These are phyloP conservation scores for Xylota segnis DNA, from an alignment of 2,888 invertebrate genomes.

Conservation along the genomic window DNA sequence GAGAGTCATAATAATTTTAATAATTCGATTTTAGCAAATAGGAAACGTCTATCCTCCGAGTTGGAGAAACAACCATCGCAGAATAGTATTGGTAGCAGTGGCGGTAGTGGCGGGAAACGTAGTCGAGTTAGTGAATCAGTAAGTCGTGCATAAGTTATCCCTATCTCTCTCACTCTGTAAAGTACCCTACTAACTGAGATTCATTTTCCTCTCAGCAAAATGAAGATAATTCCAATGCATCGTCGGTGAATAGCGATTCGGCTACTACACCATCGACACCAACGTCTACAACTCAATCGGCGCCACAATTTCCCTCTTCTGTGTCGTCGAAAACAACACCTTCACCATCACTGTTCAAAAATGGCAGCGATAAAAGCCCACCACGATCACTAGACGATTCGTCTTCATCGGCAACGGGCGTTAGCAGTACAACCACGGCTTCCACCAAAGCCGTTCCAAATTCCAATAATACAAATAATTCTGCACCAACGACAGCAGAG, in stretches of 20 bases:
- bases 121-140: slow-evolving; percentile 83
- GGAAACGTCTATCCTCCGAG: slow-evolving; percentile 83
- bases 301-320: slow-evolving; percentile 54
- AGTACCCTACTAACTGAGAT: background rate
- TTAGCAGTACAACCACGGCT: slow-evolving; percentile 63
- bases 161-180: no score
- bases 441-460: slow-evolving; percentile 54
- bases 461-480: slow-evolving; percentile 40
- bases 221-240: slow-evolving; percentile 84
- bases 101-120: slow-evolving; percentile 68
- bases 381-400: slow-evolving; percentile 65
- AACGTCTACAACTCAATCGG: slow-evolving; percentile 79
- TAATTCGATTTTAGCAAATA: slow-evolving; percentile 82
- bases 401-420: slow-evolving; percentile 72
- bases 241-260: slow-evolving; percentile 79
- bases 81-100: slow-evolving; percentile 76
- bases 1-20: slow-evolving; percentile 83
- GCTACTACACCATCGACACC: slow-evolving; percentile 81
- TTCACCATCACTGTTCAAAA: slow-evolving; percentile 64
- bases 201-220: slow-evolving; percentile 69
- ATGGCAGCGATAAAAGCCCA: slow-evolving; percentile 58
- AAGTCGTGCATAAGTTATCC: slow-evolving; percentile 66
- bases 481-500: slow-evolving; percentile 80
- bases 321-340: slow-evolving; percentile 35
- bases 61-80: slow-evolving; percentile 80